Evolutionary conservation across 2,797 vertebrate genomes (phyloP).

Genomic region (Pygocentrus nattereri): DNA sequence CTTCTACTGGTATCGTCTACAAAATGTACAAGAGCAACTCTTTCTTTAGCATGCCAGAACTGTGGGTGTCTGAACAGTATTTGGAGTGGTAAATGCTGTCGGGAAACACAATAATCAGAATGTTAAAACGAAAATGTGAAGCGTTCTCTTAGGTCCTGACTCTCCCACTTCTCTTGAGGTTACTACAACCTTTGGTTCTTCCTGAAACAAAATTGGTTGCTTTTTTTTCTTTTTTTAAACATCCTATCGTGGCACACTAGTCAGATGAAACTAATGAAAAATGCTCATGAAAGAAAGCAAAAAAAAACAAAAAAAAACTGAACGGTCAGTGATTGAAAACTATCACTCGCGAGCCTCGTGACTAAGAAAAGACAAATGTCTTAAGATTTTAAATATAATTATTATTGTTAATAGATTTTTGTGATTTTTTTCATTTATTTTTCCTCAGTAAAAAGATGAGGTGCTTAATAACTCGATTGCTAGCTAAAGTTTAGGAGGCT

Average conservation of each 20-base stretch:
- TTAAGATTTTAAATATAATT: conserved; percentile 74
- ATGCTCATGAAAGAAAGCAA: conserved; percentile 44
- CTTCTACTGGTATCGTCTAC: conserved; percentile 34
- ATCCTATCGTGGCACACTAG: conserved; percentile 67
- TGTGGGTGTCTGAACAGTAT: conserved; percentile 18
- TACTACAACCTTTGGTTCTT: conserved; percentile 66
- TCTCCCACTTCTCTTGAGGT: conserved; percentile 31
- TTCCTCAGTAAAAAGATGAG: conserved; percentile 74
- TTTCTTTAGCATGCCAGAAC: conserved; percentile 3
- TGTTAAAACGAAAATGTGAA: conserved; percentile 4
- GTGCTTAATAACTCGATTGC: conserved; percentile 44
- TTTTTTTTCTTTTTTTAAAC: conserved; percentile 51
- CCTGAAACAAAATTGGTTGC: conserved; percentile 63
- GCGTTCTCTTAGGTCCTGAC: conserved; percentile 29
- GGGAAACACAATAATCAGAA: conserved; percentile 22
- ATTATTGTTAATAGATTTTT: conserved; percentile 72
- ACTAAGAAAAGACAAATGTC: conserved; percentile 67
- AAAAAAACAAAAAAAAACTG: conserved; percentile 57
- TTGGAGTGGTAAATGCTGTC: conserved; percentile 14
- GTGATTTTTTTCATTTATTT: conserved; percentile 59
- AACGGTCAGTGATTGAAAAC: conserved; percentile 71
- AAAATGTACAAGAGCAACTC: conserved; percentile 37
- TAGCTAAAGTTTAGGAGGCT: conserved; percentile 77
- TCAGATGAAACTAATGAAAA: conserved; percentile 59
- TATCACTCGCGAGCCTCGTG: conserved; percentile 70